A percentile compares a stretch with the other conserved stretches of the same genome.
Evolutionary conservation across 2,888 invertebrate genomes (phyloP).

Genomic region (Drosophila gaucha): DNA sequence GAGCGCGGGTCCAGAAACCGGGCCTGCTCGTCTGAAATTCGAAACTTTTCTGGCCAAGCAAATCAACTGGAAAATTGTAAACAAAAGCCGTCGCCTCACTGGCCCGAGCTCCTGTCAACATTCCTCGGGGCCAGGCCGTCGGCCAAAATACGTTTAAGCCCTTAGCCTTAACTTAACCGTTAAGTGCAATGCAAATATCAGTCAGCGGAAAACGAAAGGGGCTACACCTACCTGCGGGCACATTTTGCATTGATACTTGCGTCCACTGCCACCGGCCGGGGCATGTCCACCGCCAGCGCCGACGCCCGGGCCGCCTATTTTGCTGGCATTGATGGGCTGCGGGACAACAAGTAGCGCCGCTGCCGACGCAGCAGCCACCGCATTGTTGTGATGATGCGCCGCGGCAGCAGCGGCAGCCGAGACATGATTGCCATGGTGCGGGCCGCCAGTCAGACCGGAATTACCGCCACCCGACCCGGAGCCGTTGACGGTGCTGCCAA

Average conservation of each 20-base stretch:
- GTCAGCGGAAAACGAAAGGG: background rate
- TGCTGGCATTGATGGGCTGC: slow-evolving; percentile 92
- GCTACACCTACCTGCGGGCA: slow-evolving; percentile 94
- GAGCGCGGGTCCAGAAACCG: background rate
- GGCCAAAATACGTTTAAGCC: slow-evolving; percentile 45
- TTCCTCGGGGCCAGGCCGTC: slow-evolving; percentile 30
- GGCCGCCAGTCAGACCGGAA: slow-evolving; percentile 72
- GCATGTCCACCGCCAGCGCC: slow-evolving; percentile 82
- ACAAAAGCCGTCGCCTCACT: slow-evolving; percentile 54
- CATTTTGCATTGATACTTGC: slow-evolving; percentile 98
- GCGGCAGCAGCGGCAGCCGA: slow-evolving; percentile 75
- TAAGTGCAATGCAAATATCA: slow-evolving; percentile 44
- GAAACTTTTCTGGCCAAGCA: slow-evolving; percentile 63
- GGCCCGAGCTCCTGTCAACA: slow-evolving; percentile 35
- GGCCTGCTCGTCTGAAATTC: slow-evolving; percentile 51
- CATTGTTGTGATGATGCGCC: slow-evolving; percentile 85
- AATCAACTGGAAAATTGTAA: slow-evolving; percentile 80
- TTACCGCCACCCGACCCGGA: slow-evolving; percentile 79
- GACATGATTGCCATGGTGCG: slow-evolving; percentile 85
- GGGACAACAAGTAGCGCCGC: slow-evolving; percentile 93
- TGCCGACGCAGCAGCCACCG: slow-evolving; percentile 86
- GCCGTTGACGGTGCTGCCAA: slow-evolving; percentile 62
- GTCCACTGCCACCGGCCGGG: slow-evolving; percentile 81
- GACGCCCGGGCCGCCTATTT: slow-evolving; percentile 84
- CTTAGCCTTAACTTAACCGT: slow-evolving; percentile 44